These are phyloP conservation scores for Gambelia wislizenii DNA, from an alignment of 2,797 vertebrate species.

Conservation along the genomic window DNA sequence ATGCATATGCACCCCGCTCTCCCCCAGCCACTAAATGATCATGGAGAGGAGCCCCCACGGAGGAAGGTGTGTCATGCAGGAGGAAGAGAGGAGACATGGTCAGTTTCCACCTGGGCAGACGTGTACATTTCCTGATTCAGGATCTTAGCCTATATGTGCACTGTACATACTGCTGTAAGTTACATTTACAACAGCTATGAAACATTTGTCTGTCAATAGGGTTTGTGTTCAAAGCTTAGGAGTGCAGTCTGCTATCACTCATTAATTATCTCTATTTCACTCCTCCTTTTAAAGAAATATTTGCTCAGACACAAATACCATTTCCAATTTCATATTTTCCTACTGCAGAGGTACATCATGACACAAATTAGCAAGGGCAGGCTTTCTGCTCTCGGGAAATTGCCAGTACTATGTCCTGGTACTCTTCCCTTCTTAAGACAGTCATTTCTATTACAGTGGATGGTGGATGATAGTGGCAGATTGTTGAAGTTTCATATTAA, in stretches of 20 bases:
- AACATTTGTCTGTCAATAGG: no score
- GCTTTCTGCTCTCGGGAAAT: neutral
- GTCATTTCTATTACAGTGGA: neutral
- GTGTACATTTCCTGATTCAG: no score
- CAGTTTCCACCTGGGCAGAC: no score
- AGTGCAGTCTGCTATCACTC: neutral
- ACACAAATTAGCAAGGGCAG: neutral
- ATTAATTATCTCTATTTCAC: neutral
- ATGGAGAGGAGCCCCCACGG: no score
- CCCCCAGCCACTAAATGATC: no score
- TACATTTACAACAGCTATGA: neutral
- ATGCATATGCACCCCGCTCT: no score
- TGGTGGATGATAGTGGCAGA: neutral
- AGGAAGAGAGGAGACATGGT: no score
- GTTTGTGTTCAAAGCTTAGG: neutral
- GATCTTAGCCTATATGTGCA: no score
- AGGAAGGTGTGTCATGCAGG: no score
- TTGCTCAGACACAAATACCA: neutral
- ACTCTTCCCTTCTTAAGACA: neutral
- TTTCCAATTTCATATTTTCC: neutral
- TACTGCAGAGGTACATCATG: neutral
- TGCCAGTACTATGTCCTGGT: neutral
- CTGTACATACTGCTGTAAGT: no score
- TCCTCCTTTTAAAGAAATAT: constrained; percentile 1
- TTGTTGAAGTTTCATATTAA: constrained; percentile 20